Percentiles rank a stretch among this genome's conserved stretches.
Evolutionary conservation across 2,113 vertebrate genomes (phyloP).

Genomic region (Phaetusa simplex): DNA sequence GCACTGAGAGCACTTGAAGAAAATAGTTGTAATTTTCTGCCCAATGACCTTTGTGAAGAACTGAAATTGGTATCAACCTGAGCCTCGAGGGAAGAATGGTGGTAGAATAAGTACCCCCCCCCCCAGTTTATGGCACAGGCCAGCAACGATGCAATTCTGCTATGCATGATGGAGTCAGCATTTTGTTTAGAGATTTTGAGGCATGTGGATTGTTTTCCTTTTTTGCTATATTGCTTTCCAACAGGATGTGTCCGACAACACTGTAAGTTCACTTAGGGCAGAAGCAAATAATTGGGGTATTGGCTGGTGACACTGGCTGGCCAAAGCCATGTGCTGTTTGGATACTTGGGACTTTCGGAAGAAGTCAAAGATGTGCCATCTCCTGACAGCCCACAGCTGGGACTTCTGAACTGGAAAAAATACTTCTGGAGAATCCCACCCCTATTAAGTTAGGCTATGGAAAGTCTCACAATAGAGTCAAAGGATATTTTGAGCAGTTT

Average conservation of each 20-base stretch:
- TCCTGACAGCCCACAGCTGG: neutral
- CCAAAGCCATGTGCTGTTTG: neutral
- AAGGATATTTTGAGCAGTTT: neutral
- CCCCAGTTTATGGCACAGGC: neutral
- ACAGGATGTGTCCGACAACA: neutral
- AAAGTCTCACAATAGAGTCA: neutral
- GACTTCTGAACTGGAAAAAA: neutral
- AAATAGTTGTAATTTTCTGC: neutral
- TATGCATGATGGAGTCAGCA: neutral
- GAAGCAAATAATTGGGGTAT: neutral
- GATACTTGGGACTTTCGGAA: neutral
- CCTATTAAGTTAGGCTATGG: neutral
- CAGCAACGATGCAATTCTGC: fast-evolving
- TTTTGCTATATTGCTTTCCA: neutral
- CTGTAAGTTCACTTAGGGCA: neutral
- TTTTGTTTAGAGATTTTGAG: neutral
- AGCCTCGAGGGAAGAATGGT: neutral
- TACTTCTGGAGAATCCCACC: neutral
- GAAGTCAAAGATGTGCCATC: neutral
- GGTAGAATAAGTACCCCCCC: neutral
- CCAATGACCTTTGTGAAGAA: neutral
- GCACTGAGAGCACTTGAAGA: neutral
- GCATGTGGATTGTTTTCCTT: neutral
- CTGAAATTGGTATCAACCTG: neutral
- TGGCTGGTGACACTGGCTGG: neutral